These are phyloP conservation scores for Merodon equestris DNA, from an alignment of 2,888 invertebrate species.

Conservation along the genomic window DNA sequence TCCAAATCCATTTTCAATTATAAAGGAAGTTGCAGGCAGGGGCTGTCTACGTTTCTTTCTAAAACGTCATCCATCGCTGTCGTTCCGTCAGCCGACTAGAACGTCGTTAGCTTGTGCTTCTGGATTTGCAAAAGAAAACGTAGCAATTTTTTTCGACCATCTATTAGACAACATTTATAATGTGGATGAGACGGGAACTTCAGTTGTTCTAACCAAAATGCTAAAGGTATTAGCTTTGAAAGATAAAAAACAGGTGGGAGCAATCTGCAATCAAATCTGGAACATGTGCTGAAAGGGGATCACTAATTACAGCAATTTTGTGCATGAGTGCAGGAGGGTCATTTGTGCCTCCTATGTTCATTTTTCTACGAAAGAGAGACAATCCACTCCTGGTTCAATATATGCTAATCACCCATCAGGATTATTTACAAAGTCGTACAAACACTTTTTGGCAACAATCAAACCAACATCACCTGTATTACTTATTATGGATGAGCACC, in stretches of 20 bases:
- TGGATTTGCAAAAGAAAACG: slow-evolving; percentile 19
- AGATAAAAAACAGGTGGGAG: slow-evolving; percentile 23
- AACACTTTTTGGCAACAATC: slow-evolving; percentile 40
- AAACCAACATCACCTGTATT: slow-evolving; percentile 46
- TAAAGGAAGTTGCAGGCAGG: too few relatives aligned
- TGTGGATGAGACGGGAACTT: slow-evolving; percentile 49
- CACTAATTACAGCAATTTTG: slow-evolving; percentile 33
- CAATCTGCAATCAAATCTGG: too few relatives aligned
- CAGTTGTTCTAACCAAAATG: slow-evolving; percentile 41
- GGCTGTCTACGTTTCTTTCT: slow-evolving; percentile 8
- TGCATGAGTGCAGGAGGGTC: slow-evolving; percentile 49
- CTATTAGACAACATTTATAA: slow-evolving; percentile 45
- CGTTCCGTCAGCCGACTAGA: too few relatives aligned
- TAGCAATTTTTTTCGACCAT: slow-evolving; percentile 18
- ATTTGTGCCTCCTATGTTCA: slow-evolving; percentile 43
- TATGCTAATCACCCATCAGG: slow-evolving; percentile 47
- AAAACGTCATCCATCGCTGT: not conserved
- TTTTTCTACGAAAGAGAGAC: slow-evolving; percentile 45
- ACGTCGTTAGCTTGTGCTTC: not conserved
- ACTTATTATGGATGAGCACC: slow-evolving; percentile 56
- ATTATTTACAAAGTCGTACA: slow-evolving; percentile 52
- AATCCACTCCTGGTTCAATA: slow-evolving; percentile 35
- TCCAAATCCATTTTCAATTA: too few relatives aligned
- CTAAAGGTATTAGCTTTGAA: slow-evolving; percentile 33
- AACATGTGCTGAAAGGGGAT: slow-evolving; percentile 47